phyloP scores from a whole-genome alignment of 2,888 invertebrate genomes.

The Cryptus viduatorius region DNA sequence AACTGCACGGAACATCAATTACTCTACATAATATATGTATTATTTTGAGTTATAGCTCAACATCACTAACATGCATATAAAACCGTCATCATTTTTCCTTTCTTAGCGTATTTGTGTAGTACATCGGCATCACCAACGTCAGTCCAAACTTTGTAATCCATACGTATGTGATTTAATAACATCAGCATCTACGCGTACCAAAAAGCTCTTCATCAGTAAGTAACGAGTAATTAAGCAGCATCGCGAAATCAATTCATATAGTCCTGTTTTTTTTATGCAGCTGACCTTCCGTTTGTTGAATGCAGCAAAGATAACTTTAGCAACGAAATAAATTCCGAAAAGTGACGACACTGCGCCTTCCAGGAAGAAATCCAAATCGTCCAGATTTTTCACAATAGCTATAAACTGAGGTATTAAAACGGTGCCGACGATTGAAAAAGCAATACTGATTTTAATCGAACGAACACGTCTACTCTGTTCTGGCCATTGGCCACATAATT shows the following conservation, averaged over 20 bases:
- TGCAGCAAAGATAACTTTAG: not conserved
- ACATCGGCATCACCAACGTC: not conserved
- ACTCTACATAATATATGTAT: not conserved
- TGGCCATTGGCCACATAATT: slow-evolving; percentile 17
- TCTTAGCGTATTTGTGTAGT: slow-evolving; percentile 9
- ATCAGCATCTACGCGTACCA: not conserved
- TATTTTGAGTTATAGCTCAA: not conserved
- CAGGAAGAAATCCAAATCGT: not conserved
- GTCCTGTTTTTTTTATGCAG: not conserved
- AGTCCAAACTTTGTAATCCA: not conserved
- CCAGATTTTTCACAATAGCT: not conserved
- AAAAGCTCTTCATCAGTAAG: not conserved
- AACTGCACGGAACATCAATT: not conserved
- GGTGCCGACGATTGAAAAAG: not conserved
- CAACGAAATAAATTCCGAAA: not conserved
- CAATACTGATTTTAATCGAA: not conserved
- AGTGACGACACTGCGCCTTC: not conserved
- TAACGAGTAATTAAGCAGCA: too few relatives aligned
- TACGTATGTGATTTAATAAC: not conserved
- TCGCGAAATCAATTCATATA: too few relatives aligned
- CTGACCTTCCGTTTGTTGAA: slow-evolving; percentile 18
- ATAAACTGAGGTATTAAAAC: not conserved
- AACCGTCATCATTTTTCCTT: not conserved
- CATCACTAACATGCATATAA: not conserved
- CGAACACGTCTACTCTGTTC: not conserved